Percentiles rank a stretch among this genome's conserved stretches.
Conservation (phyloP, 2,113 vertebrate genomes). For the Xerus inauris region DNA sequence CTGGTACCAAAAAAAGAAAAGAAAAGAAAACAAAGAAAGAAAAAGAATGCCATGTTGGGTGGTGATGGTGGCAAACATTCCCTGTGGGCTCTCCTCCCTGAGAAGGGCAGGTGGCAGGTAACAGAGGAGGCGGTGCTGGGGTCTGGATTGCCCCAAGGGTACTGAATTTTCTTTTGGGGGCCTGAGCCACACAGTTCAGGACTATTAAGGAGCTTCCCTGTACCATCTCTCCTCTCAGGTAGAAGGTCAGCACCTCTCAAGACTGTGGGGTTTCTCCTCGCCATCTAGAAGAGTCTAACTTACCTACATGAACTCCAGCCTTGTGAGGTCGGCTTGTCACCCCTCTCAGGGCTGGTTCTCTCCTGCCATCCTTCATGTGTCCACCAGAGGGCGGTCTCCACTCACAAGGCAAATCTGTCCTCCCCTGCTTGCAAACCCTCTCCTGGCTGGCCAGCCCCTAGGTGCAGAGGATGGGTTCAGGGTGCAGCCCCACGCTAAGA, state of each 20-base stretch:
- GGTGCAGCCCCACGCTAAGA: too few relatives aligned
- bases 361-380: not conserved
- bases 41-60: not conserved
- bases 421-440: not conserved
- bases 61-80: not conserved
- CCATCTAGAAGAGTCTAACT: not conserved
- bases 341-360: not conserved
- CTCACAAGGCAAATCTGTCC: not conserved
- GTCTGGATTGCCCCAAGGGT: not conserved
- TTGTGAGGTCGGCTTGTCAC: not conserved
- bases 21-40: too few relatives aligned
- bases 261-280: not conserved
- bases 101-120: too few relatives aligned
- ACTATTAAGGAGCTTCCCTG: not conserved
- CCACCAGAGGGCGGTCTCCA: conserved; percentile 49
- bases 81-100: too few relatives aligned
- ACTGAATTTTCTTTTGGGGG: not conserved
- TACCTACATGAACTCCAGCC: not conserved
- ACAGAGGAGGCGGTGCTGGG: too few relatives aligned
- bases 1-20: too few relatives aligned
- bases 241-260: not conserved
- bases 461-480: not conserved
- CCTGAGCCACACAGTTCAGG: not conserved
- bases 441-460: not conserved
- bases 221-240: not conserved